Evolutionary conservation across 2,113 vertebrate species (phyloP).

Genomic region (Gopherus evgoodei): DNA sequence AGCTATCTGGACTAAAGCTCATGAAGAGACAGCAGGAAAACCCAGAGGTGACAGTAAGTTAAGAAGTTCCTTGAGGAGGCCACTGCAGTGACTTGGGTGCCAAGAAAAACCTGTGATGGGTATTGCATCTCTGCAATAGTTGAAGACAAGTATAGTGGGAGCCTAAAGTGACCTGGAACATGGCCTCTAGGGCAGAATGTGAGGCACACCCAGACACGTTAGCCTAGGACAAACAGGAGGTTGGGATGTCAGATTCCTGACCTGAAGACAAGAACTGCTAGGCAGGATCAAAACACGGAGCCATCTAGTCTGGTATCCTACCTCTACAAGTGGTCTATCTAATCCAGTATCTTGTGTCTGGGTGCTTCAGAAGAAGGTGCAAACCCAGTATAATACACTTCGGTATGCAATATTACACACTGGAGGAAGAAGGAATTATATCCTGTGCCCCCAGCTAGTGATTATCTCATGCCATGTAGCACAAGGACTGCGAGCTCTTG

Average conservation of each 20-base stretch:
- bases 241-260: background rate
- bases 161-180: background rate
- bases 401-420: background rate
- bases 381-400: background rate
- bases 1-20: background rate
- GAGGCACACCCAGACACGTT: background rate
- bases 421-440: fast-evolving
- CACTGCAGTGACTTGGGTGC: background rate
- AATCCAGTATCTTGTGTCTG: background rate
- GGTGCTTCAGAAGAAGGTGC: background rate
- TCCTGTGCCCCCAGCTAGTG: fast-evolving
- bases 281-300: background rate
- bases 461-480: background rate
- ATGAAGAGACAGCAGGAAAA: background rate
- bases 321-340: background rate
- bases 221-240: background rate
- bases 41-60: fast-evolving
- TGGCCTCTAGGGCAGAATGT: background rate
- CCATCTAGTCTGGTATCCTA: background rate
- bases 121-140: background rate
- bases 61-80: fast-evolving
- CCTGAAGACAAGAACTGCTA: background rate
- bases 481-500: background rate
- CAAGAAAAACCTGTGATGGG: background rate
- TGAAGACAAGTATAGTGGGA: background rate